Evolutionary conservation across 2,888 invertebrate species (phyloP).

Genomic region (Tenthredo distinguenda): DNA sequence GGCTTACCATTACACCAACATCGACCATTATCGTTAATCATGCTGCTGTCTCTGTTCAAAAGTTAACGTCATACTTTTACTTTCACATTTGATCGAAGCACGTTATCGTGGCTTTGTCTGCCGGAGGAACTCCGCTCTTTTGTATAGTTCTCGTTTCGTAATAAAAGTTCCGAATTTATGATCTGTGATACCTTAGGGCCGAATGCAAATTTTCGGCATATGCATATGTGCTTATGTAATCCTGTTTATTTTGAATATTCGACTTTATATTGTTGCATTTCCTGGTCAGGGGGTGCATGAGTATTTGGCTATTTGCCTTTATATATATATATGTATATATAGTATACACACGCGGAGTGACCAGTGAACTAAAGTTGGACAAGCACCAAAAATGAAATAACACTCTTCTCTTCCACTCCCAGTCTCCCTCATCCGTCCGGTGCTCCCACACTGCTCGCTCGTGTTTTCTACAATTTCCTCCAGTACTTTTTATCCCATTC

Average conservation of each 20-base stretch:
- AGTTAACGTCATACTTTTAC: constrained; percentile 34
- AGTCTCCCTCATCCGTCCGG: background rate
- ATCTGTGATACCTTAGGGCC: background rate
- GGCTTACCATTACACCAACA: constrained; percentile 2
- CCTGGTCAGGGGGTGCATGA: constrained; percentile 61
- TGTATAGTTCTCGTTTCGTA: constrained; percentile 26
- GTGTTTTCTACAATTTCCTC: constrained; percentile 25
- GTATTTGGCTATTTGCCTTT: constrained; percentile 71
- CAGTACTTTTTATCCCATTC: background rate
- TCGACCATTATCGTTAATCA: constrained; percentile 39
- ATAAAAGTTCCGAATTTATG: constrained; percentile 27
- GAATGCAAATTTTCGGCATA: background rate
- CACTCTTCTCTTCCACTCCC: background rate
- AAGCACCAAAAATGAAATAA: constrained; percentile 41
- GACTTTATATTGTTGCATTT: constrained; percentile 48
- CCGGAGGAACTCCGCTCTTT: background rate
- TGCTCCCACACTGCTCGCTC: background rate
- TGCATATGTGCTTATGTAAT: constrained; percentile 56
- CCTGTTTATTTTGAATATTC: constrained; percentile 62
- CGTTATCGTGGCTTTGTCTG: constrained; percentile 25
- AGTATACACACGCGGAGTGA: constrained; percentile 56
- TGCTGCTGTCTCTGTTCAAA: constrained; percentile 22
- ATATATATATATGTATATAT: background rate
- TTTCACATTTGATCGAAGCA: constrained; percentile 24
- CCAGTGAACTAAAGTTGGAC: constrained; percentile 48